A percentile compares a stretch with the other conserved stretches of the same genome.
Conservation (phyloP, 2,113 vertebrate genomes). For the Strix uralensis region DNA sequence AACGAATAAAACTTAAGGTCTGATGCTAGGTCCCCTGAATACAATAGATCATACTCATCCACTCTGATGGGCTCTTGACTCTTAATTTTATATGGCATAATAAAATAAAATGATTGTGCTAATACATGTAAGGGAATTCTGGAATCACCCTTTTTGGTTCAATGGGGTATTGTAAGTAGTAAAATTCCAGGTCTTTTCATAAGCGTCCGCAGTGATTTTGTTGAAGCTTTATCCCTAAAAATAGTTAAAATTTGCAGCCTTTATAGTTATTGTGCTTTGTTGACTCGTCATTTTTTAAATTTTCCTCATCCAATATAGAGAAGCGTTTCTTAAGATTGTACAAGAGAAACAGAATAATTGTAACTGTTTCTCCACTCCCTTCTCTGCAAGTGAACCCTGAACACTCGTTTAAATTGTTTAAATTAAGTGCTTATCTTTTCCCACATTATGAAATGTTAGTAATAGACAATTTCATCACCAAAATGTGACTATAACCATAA, state of each 20-base stretch:
- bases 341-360: neutral
- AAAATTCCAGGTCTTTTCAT: neutral
- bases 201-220: neutral
- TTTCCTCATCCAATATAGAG: slow-evolving; percentile 4
- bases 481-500: slow-evolving; percentile 26
- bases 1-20: neutral
- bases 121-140: neutral
- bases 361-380: neutral
- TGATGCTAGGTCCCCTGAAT: neutral
- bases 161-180: neutral
- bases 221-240: neutral
- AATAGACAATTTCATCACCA: neutral
- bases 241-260: neutral
- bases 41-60: neutral
- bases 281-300: neutral
- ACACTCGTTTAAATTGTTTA: neutral
- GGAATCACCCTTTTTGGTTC: neutral
- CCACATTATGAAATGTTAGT: neutral
- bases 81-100: neutral
- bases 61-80: neutral
- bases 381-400: neutral
- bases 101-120: neutral
- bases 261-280: slow-evolving; percentile 10
- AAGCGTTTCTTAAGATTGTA: neutral
- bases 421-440: neutral